Percentiles rank a stretch among this genome's conserved stretches.
Conservation (phyloP, 1,140 invertebrate genomes). For the Eciton burchellii region DNA sequence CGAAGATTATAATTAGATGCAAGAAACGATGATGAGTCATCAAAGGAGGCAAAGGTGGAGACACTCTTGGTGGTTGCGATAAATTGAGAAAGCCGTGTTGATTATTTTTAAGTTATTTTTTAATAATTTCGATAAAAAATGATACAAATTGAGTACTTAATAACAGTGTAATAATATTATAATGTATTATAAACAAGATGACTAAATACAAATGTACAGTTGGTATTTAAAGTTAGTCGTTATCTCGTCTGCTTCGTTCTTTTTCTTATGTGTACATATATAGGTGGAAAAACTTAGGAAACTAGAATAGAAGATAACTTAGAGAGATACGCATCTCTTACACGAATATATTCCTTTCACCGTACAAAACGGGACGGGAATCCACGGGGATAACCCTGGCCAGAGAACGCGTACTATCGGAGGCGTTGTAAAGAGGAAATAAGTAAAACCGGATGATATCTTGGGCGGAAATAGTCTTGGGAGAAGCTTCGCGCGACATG, state of each 20-base stretch:
- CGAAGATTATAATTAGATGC: conserved; percentile 44
- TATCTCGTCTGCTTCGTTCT: conserved; percentile 79
- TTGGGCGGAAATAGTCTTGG: conserved; percentile 15
- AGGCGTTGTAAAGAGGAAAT: conserved; percentile 25
- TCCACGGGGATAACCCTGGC: conserved; percentile 35
- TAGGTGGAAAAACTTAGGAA: conserved; percentile 80
- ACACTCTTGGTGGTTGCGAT: neutral
- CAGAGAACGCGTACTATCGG: conserved; percentile 18
- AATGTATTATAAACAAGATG: conserved; percentile 85
- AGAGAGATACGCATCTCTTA: conserved; percentile 35
- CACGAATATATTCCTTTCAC: conserved; percentile 29
- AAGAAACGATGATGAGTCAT: conserved; percentile 20
- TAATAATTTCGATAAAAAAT: conserved; percentile 86
- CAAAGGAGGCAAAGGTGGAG: conserved; percentile 21
- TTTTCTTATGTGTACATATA: conserved; percentile 76
- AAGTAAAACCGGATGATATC: conserved; percentile 30
- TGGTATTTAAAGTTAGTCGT: conserved; percentile 83
- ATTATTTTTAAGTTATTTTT: conserved; percentile 85
- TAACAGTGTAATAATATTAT: conserved; percentile 84
- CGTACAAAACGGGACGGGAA: conserved; percentile 66
- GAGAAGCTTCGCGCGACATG: neutral
- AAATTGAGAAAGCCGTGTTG: conserved; percentile 35
- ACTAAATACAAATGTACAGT: conserved; percentile 86
- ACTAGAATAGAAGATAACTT: conserved; percentile 71
- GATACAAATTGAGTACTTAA: conserved; percentile 86